Evolutionary conservation across 2,888 invertebrate species (phyloP).

Genomic region (Heteromyza rotundicornis): DNA sequence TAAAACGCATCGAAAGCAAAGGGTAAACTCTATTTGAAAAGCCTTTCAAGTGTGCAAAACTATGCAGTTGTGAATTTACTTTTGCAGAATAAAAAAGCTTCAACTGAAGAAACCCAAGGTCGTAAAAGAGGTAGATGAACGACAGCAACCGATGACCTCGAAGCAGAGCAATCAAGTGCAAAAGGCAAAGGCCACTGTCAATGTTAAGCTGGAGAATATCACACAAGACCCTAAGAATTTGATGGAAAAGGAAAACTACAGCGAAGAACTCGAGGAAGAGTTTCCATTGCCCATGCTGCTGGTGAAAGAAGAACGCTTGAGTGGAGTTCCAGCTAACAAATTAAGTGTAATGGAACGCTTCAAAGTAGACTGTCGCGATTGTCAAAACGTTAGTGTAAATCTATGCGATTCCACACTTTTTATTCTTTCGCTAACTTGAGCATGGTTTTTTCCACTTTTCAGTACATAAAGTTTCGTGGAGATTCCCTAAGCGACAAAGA

Average conservation of each 20-base stretch:
- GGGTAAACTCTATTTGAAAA: too few species aligned
- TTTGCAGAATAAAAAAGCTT: too few species aligned
- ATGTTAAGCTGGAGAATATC: slow-evolving; percentile 23
- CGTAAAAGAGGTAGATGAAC: too few species aligned
- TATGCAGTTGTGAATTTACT: too few species aligned
- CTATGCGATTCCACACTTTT: too few species aligned
- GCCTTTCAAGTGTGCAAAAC: too few species aligned
- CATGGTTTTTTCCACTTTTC: slow-evolving; percentile 10
- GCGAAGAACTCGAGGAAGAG: slow-evolving; percentile 31
- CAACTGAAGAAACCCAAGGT: too few species aligned
- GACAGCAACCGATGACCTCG: slow-evolving; percentile 41
- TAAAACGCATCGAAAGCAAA: too few species aligned
- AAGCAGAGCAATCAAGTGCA: slow-evolving; percentile 26
- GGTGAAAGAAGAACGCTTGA: slow-evolving; percentile 31
- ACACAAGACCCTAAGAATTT: neutral
- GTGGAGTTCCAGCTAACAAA: neutral
- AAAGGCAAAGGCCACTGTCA: neutral
- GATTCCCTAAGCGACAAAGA: slow-evolving; percentile 42
- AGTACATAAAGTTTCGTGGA: slow-evolving; percentile 54
- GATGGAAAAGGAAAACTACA: slow-evolving; percentile 1
- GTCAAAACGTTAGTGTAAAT: slow-evolving; percentile 40
- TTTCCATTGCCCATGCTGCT: slow-evolving; percentile 43
- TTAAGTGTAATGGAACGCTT: slow-evolving; percentile 36
- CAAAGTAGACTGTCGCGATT: slow-evolving; percentile 46
- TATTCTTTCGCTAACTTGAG: too few species aligned